A percentile compares a stretch with the other conserved stretches of the same genome.
Conservation (phyloP, 2,797 vertebrate species). For the Crenichthys baileyi region DNA sequence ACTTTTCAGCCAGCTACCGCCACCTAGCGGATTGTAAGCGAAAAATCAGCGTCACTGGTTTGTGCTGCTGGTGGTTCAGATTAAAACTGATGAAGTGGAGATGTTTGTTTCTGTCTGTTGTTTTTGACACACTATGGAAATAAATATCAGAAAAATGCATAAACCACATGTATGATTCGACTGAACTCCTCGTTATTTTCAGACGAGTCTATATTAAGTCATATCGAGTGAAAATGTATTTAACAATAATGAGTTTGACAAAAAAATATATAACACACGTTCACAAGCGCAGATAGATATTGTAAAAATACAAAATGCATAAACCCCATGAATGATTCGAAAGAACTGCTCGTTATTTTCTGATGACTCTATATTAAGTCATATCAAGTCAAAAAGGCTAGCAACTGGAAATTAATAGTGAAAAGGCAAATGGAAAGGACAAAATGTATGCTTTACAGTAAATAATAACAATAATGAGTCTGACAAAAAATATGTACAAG, state of each 20-base stretch:
- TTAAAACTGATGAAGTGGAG: no score
- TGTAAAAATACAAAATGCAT: neutral
- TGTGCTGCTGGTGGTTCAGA: no score
- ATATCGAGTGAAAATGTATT: no score
- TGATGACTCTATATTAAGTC: neutral
- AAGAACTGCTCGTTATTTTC: neutral
- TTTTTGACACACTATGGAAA: neutral
- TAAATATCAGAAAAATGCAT: neutral
- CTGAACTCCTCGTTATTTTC: neutral
- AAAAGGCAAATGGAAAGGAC: neutral
- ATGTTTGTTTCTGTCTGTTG: no score
- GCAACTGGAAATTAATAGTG: neutral
- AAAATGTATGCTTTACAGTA: neutral
- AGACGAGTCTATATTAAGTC: no score
- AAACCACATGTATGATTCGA: neutral
- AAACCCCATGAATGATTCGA: neutral
- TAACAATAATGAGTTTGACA: no score
- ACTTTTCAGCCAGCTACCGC: neutral
- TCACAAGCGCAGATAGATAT: no score
- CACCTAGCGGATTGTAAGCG: conserved; percentile 21
- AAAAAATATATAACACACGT: no score
- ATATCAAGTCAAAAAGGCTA: neutral
- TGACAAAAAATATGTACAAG: neutral
- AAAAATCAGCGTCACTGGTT: neutral
- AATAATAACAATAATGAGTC: neutral